phyloP scores from a whole-genome alignment of 2,888 invertebrate genomes.

The Odontocolon sp. region DNA sequence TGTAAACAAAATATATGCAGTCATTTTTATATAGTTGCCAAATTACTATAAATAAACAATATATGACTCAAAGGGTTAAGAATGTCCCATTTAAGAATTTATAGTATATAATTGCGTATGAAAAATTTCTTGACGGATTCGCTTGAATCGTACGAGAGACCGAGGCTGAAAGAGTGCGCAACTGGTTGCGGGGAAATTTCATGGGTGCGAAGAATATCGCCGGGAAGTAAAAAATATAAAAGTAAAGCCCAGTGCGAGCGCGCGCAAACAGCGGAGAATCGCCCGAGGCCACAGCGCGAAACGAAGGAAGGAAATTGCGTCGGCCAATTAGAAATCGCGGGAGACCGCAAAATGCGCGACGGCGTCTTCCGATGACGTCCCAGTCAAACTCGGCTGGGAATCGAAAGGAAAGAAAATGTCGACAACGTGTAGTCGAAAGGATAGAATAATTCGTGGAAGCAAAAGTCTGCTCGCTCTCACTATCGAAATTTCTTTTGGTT shows the following conservation, averaged over 20 bases:
- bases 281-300: conserved; percentile 61
- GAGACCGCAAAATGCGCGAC: conserved; percentile 62
- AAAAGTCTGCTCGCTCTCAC: no score
- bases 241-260: conserved; percentile 32
- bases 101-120: conserved; percentile 7
- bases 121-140: conserved; percentile 33
- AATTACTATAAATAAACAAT: no score
- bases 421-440: no score
- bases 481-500: no score
- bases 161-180: conserved; percentile 11
- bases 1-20: no score
- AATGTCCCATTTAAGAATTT: not conserved
- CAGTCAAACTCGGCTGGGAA: not conserved
- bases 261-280: conserved; percentile 26
- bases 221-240: conserved; percentile 26
- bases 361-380: conserved; percentile 59
- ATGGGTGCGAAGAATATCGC: conserved; percentile 28
- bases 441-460: not conserved
- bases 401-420: not conserved
- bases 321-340: conserved; percentile 70
- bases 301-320: conserved; percentile 71
- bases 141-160: conserved; percentile 19
- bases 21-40: no score
- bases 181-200: conserved; percentile 18
- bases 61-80: no score